Base-by-base conservation (phyloP, 1,140 invertebrate species). In the Bombus vancouverensis region DNA sequence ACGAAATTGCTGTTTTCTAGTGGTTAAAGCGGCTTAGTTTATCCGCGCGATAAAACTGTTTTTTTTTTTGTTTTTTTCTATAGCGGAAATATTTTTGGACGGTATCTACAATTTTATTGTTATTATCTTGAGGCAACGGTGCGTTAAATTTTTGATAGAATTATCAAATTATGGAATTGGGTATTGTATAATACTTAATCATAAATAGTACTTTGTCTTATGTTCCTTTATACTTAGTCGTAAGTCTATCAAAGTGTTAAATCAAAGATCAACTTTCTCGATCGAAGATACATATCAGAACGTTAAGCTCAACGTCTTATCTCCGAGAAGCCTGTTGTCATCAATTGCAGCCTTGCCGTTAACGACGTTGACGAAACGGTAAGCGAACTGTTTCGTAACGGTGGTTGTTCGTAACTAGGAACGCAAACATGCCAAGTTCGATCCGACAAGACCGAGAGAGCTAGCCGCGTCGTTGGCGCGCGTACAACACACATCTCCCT, bases 361-460 rank as follows among this genome's bases (percentile, higher is more conserved):
- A 57, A 42, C 62, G 42, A 66, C 73, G 59, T 53, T 62, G 81
- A 83, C 81, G 72, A 42, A 65, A 70, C 65, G 65, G 8, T 47
- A 70, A 15, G 32, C 42, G 32, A 68, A 44, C 42, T 68, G 42
- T 68, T 75, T 44, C 71, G 39, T 18, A 28, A 44, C 80, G 57
- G 59, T 28, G 71, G 42, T 82, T 66, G 22, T 25, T 34, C 32
- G 42, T 75, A 82, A 82, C 72, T 37, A 47, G 42, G 22, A 82
- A 15, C 42, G 57, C 42, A 76, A 75, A 66, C 81, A 76, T 32
- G 39, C 15, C 81, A 65, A 47, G 57, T 82, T 76, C 71, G 72
- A 74, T 47, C 71, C 73, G 73, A 32, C 9, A n/a, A 32, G 59
- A 42, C n/a, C 15, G 37, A 34, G 59, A 59, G 59, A 59, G 39